Conservation (phyloP, 2,113 vertebrate species). For the Globicephala melas region DNA sequence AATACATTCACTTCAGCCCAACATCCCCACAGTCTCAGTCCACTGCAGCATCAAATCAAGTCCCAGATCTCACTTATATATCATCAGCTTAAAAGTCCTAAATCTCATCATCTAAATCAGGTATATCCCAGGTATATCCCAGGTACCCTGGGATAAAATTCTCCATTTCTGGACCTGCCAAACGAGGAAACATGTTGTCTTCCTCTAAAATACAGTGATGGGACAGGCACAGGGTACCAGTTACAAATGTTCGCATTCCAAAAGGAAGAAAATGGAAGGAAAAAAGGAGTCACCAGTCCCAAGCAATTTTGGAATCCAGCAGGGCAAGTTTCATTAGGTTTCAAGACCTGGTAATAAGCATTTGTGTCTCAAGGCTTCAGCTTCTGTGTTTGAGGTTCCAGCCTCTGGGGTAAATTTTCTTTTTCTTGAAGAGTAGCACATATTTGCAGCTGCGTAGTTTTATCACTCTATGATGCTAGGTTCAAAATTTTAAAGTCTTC, state of each 20-base stretch:
- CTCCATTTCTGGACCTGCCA: neutral
- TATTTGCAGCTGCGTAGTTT: neutral
- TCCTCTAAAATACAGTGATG: neutral
- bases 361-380: neutral
- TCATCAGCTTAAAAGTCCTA: neutral
- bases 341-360: neutral
- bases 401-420: neutral
- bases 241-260: neutral
- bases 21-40: neutral
- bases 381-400: neutral
- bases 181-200: neutral
- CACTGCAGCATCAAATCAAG: neutral
- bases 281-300: neutral
- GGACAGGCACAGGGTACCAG: neutral
- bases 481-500: neutral
- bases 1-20: neutral
- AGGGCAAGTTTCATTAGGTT: neutral
- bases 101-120: neutral
- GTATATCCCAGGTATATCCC: neutral
- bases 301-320: neutral
- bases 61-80: neutral
- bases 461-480: neutral
- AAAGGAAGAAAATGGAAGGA: neutral
- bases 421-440: neutral
- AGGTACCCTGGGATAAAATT: neutral